Evolutionary conservation across 2,797 vertebrate species (phyloP).

Genomic region (Chloroceryle inda): DNA sequence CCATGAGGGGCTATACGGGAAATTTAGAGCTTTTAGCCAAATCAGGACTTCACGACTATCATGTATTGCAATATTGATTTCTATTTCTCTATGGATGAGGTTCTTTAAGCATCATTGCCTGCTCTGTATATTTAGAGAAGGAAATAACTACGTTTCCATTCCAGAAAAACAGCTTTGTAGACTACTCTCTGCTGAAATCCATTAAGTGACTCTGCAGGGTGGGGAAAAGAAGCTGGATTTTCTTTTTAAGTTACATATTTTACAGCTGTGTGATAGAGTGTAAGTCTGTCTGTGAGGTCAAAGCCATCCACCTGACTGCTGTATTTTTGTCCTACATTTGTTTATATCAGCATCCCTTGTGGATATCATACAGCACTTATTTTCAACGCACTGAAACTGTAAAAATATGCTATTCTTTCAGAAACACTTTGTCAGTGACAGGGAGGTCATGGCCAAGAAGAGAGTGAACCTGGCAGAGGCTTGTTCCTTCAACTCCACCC

Average conservation of each 20-base stretch:
- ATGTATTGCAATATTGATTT: conserved; percentile 14
- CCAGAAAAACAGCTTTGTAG: conserved; percentile 24
- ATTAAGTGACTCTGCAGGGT: neutral
- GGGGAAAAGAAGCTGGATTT: neutral
- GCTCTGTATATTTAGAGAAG: neutral
- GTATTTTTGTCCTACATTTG: neutral
- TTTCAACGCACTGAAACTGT: neutral
- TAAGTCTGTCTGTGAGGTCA: neutral
- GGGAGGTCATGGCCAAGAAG: neutral
- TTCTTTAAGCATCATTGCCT: neutral
- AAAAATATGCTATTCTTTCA: neutral
- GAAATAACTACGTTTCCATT: conserved; percentile 31
- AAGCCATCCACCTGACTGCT: conserved; percentile 15
- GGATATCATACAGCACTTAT: neutral
- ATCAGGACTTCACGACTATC: neutral
- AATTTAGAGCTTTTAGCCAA: conserved; percentile 36
- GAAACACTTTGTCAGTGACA: neutral
- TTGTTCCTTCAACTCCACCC: neutral
- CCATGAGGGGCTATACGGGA: neutral
- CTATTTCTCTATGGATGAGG: neutral
- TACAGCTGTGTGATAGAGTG: neutral
- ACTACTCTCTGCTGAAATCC: conserved; percentile 29
- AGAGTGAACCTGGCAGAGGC: neutral
- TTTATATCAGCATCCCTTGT: neutral
- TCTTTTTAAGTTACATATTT: neutral